phyloP scores from a whole-genome alignment of 2,113 vertebrate genomes.

The Scophthalmus maximus region DNA sequence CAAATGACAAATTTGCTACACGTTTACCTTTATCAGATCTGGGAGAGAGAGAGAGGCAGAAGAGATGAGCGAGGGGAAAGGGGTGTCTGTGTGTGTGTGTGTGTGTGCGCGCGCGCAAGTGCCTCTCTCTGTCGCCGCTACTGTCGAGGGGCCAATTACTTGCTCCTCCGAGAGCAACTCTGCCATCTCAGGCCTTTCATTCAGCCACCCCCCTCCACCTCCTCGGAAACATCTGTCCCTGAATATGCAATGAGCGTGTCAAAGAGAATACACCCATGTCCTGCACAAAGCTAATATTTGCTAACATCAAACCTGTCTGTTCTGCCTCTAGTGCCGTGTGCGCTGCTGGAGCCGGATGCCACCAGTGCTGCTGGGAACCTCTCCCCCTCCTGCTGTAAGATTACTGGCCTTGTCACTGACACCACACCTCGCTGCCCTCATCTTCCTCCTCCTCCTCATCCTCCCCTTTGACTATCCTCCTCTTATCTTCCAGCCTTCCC shows the following conservation, averaged over 20 bases:
- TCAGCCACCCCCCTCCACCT: constrained; percentile 55
- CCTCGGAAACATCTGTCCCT: constrained; percentile 84
- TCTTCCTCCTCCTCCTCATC: constrained; percentile 37
- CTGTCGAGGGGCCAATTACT: constrained; percentile 88
- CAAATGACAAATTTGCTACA: constrained; percentile 86
- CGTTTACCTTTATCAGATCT: constrained; percentile 89
- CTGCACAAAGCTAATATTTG: constrained; percentile 83
- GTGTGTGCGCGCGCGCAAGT: constrained; percentile 45
- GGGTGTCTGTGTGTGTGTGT: constrained; percentile 36
- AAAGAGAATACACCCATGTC: constrained; percentile 73
- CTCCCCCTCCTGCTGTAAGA: constrained; percentile 64
- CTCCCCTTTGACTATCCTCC: constrained; percentile 28
- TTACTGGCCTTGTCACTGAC: constrained; percentile 73
- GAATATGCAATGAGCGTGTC: constrained; percentile 85
- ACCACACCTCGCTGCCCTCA: constrained; percentile 56
- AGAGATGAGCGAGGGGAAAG: constrained; percentile 56
- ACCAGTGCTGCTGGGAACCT: constrained; percentile 53
- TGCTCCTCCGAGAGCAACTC: constrained; percentile 83
- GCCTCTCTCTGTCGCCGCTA: constrained; percentile 74
- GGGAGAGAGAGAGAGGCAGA: constrained; percentile 76
- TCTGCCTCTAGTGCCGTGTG: constrained; percentile 58
- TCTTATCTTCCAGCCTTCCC: constrained; percentile 44
- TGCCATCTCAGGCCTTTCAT: constrained; percentile 80
- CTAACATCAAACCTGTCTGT: constrained; percentile 80
- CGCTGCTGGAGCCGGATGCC: constrained; percentile 53